Evolutionary conservation across 2,113 vertebrate species (phyloP), one percentile per base, ranked within the genome.

Genomic region (Oreochromis aureus): DNA sequence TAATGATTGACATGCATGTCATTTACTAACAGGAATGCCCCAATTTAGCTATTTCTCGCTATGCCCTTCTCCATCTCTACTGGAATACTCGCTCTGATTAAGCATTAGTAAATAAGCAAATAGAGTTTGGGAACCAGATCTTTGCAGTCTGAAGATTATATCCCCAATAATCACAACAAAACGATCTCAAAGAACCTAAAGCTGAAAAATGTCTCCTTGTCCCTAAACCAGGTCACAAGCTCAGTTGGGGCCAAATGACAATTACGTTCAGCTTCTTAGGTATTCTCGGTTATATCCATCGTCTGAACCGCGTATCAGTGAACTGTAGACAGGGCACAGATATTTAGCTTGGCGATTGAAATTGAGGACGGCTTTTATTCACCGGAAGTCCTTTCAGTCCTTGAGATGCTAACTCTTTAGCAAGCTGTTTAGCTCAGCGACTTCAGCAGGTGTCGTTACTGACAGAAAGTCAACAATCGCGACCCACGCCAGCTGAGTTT

Each of bases 361-460:
- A 27, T 6, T 22, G 12, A 15, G 3, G 15, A 36, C 46, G 0
- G 36, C 34, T 84, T 3, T 73, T 66, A 55, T 48, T n/a, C 15
- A 79, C 86, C 88, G 90, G 93, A 92, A 93, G 93, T 93, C 90
- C 83, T 84, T 9, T 39, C 91, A 91, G 90, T 93, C 89, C 91
- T 94, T 94, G 90, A 92, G 22, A 86, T 8, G 90, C 86, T 91
- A 89, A 51, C 88, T 22, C 0, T 39, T 84, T 91, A 91, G 89
- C 89, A 54, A 24, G 7, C 39, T 3, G 27, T 22, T 51, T 80
- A 82, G 51, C 39, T 34, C 5, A 13, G 10, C 34, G 30, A 15
- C 44, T 6, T 19, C 7, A 27, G 6, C 55, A 10, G 2, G 5
- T 11, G 6, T 3, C 6, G 18, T 11, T 15, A 13, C 6, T 1